phyloP scores from a whole-genome alignment of 2,113 vertebrate species.

The Pachyramphus minor region DNA sequence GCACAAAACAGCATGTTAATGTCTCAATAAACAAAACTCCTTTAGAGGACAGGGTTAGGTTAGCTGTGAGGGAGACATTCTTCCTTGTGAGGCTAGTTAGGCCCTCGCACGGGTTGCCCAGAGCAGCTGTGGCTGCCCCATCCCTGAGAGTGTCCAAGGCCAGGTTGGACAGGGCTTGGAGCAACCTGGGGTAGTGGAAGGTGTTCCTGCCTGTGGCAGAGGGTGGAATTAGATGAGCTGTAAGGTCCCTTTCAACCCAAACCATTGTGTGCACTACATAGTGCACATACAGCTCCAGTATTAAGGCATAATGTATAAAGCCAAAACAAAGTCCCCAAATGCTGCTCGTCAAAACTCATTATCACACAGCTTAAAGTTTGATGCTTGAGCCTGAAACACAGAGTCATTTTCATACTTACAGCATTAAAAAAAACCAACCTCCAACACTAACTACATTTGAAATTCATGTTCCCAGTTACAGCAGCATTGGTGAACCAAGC shows the following conservation, averaged over 20 bases:
- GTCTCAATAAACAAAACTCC: neutral
- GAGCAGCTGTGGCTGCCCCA: neutral
- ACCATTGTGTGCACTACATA: too few relatives aligned
- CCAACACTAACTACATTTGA: neutral
- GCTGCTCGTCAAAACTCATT: neutral
- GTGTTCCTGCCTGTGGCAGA: neutral
- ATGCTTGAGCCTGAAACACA: neutral
- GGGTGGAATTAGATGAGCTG: rapidly evolving
- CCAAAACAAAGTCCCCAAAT: neutral
- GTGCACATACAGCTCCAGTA: neutral
- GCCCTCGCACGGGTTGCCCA: neutral
- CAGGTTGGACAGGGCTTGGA: rapidly evolving
- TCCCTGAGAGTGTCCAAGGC: neutral
- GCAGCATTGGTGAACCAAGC: neutral
- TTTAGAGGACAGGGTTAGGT: neutral
- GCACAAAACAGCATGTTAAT: neutral
- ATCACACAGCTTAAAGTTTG: neutral
- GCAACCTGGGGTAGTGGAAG: rapidly evolving
- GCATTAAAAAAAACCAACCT: neutral
- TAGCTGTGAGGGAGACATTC: neutral
- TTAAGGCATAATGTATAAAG: neutral
- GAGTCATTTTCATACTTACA: neutral
- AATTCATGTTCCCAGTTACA: neutral
- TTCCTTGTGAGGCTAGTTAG: rapidly evolving
- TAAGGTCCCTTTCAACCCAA: neutral